A percentile compares a stretch with the other conserved stretches of the same genome.
These are phyloP conservation scores for Tricholauxania praeusta DNA, from an alignment of 2,888 invertebrate species.

Conservation along the genomic window DNA sequence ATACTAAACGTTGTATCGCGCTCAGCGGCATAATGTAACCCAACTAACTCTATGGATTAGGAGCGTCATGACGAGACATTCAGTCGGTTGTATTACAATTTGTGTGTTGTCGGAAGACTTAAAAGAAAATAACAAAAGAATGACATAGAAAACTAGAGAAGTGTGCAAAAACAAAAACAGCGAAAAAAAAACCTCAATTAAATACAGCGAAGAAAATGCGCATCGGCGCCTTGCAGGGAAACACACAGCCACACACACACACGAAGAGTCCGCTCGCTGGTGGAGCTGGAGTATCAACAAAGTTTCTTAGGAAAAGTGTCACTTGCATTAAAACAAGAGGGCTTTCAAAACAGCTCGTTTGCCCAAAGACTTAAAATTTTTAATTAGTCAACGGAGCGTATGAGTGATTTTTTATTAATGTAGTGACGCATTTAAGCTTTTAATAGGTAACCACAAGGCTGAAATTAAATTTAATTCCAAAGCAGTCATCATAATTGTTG, in stretches of 20 bases:
- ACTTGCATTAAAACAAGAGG: constrained; percentile 36
- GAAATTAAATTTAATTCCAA: constrained; percentile 41
- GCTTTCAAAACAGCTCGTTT: constrained; percentile 13
- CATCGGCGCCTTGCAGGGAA: neutral
- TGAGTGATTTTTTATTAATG: constrained; percentile 43
- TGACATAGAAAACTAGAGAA: constrained; percentile 7
- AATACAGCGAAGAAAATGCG: too few species aligned
- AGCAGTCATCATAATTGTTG: neutral
- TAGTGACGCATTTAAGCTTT: neutral
- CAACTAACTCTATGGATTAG: too few species aligned
- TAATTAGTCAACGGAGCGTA: constrained; percentile 36
- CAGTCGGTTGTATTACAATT: too few species aligned
- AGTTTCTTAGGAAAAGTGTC: constrained; percentile 41
- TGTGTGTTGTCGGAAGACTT: neutral
- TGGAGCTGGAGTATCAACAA: constrained; percentile 7
- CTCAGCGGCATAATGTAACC: too few species aligned
- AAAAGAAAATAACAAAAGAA: neutral
- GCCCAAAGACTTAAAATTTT: neutral
- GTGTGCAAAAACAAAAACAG: neutral
- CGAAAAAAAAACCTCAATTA: too few species aligned
- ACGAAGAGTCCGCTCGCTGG: constrained; percentile 23
- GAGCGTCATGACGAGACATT: too few species aligned
- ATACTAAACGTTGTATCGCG: too few species aligned
- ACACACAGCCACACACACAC: constrained; percentile 37
- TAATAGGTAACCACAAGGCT: neutral